A percentile compares a stretch with the other conserved stretches of the same genome.
Conservation (phyloP, 2,113 vertebrate genomes). For the Odontesthes bonariensis region DNA sequence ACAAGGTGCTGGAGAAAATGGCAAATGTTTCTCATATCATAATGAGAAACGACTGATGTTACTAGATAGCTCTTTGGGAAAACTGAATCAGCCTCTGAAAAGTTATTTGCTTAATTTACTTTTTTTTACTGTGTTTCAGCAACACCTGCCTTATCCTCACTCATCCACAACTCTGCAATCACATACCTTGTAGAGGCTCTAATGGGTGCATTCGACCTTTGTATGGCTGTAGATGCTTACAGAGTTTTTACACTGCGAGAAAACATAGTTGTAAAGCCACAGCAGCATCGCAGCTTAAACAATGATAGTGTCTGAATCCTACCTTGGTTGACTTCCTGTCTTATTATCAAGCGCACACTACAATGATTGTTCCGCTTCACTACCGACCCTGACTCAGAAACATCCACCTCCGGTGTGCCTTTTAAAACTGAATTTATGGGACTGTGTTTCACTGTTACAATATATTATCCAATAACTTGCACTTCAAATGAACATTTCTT, state of each 20-base stretch:
- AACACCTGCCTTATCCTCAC: slow-evolving; percentile 23
- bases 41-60: slow-evolving; percentile 42
- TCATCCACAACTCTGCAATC: slow-evolving; percentile 39
- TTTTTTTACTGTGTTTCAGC: slow-evolving; percentile 39
- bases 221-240: slow-evolving; percentile 48
- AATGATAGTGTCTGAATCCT: slow-evolving; percentile 47
- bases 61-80: slow-evolving; percentile 56
- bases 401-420: slow-evolving; percentile 9
- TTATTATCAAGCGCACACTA: slow-evolving; percentile 24
- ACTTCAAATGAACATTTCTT: neutral
- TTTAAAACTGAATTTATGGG: slow-evolving; percentile 29
- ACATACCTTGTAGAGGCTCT: slow-evolving; percentile 35
- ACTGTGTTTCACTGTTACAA: slow-evolving; percentile 7
- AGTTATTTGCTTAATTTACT: slow-evolving; percentile 13
- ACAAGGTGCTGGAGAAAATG: slow-evolving; percentile 20
- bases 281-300: slow-evolving; percentile 38
- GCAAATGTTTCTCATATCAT: slow-evolving; percentile 25
- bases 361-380: slow-evolving; percentile 23
- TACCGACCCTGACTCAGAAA: slow-evolving; percentile 16
- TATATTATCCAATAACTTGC: slow-evolving; percentile 1
- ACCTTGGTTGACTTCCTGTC: slow-evolving; percentile 24
- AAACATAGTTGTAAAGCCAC: slow-evolving; percentile 36
- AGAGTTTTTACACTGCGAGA: slow-evolving; percentile 51
- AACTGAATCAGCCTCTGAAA: slow-evolving; percentile 21
- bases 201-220: slow-evolving; percentile 47